Evolutionary conservation across 2,888 invertebrate genomes (phyloP), one percentile per base, ranked within the genome.

Genomic region (Ectropis crepuscularia): DNA sequence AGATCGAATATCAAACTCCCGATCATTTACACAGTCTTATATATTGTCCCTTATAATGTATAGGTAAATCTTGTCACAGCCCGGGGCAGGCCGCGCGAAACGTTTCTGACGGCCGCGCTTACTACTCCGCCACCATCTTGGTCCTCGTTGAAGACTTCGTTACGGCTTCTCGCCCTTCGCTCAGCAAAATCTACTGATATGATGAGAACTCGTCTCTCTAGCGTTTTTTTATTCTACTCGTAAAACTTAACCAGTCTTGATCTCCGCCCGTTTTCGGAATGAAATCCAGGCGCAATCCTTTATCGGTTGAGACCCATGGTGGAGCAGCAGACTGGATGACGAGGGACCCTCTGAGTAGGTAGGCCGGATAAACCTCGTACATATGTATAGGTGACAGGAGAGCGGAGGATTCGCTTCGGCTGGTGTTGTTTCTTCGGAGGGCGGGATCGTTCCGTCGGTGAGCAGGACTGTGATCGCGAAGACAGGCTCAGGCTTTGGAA

Each of bases 311-410:
- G 82, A 42, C 92, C 90, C 72, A 78, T 73, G 9, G 89, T 80
- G 41, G 82, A 76, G 68, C 84, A 82, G 76, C 77, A 85, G 6
- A 90, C 90, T 51, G 86, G 76, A 72, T 88, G 94, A 68, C 95
- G 94, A 0, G 97, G 96, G 28, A 97, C 95, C 78, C 97, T 93
- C 81, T 96, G 96, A 0, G 97, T 97, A 6, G 97, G 97, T 59
- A 97, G 88, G 8, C 97, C 97, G 7, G 97, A 97, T 69, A 96
- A 93, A 50, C 97, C 97, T 70, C 95, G 95, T 2, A 96, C 95
- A 84, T 97, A 97, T 7, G 96, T 96, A 84, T 97, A 97, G 0
- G 95, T 94, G 9, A 96, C 95, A 0, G 97, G 97, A 55, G 96
- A 94, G 45, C 97, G 93, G 7, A 97, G 92, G 68, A 97, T 97